Evolutionary conservation across 1,140 invertebrate genomes (phyloP).

Genomic region (Cotesia typhae): DNA sequence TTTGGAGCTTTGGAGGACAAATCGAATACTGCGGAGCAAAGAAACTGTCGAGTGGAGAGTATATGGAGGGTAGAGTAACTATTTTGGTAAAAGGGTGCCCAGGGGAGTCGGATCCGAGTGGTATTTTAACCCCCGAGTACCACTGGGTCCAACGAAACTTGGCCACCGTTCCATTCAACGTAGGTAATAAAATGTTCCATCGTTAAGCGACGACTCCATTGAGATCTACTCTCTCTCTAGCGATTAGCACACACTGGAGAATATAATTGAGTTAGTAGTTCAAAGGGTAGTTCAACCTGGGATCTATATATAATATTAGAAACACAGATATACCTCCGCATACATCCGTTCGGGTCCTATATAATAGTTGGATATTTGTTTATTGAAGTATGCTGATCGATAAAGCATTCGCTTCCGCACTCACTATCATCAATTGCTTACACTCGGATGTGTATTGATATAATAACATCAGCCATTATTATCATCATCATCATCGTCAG

Average conservation of each 20-base stretch:
- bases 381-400: no score
- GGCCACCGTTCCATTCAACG: conserved; percentile 42
- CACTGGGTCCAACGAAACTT: conserved; percentile 38
- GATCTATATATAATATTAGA: background rate
- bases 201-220: conserved; percentile 41
- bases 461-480: background rate
- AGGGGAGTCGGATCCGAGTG: conserved; percentile 45
- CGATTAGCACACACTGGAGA: conserved; percentile 26
- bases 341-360: background rate
- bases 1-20: conserved; percentile 23
- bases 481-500: no score
- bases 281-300: conserved; percentile 8
- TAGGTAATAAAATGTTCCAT: conserved; percentile 52
- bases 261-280: conserved; percentile 34
- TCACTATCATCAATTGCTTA: no score
- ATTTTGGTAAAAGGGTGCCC: conserved; percentile 55
- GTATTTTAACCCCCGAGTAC: conserved; percentile 29
- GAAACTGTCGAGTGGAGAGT: conserved; percentile 37
- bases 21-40: conserved; percentile 57
- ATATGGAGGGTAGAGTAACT: conserved; percentile 51
- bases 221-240: conserved; percentile 29
- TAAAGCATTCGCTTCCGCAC: no score
- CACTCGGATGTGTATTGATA: no score
- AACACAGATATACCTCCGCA: background rate
- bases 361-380: no score